These are phyloP conservation scores for Agapornis canus DNA, from an alignment of 2,797 vertebrate genomes.

Conservation along the genomic window DNA sequence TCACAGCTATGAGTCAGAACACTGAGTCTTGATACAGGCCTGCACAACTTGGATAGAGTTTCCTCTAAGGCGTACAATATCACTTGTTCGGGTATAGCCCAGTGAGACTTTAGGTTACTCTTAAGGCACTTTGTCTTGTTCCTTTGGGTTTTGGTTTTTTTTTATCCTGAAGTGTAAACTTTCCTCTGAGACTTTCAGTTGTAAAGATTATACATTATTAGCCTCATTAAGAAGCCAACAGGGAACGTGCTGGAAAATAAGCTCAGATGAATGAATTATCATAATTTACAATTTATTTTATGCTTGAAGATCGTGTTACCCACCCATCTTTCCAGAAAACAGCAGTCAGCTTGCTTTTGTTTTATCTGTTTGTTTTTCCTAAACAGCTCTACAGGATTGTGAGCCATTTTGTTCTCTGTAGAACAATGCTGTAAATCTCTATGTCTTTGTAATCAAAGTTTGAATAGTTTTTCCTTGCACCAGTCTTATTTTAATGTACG, in stretches of 20 bases:
- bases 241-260: slow-evolving; percentile 40
- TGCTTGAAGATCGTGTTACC: neutral
- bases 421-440: neutral
- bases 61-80: neutral
- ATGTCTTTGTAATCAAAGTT: neutral
- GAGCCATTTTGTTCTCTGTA: slow-evolving; percentile 1
- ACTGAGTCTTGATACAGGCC: neutral
- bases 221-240: neutral
- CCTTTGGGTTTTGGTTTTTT: neutral
- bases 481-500: neutral
- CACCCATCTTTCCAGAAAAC: neutral
- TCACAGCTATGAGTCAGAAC: neutral
- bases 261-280: slow-evolving; percentile 25
- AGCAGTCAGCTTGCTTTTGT: neutral
- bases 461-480: neutral
- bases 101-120: neutral
- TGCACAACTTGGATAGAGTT: neutral
- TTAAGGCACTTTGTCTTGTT: neutral
- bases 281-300: slow-evolving; percentile 47
- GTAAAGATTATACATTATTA: slow-evolving; percentile 56
- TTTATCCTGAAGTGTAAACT: neutral
- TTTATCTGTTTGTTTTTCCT: slow-evolving; percentile 11
- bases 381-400: neutral
- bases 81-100: neutral
- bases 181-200: slow-evolving; percentile 27